phyloP scores from a whole-genome alignment of 1,140 invertebrate genomes.

The Drosophila littoralis region DNA sequence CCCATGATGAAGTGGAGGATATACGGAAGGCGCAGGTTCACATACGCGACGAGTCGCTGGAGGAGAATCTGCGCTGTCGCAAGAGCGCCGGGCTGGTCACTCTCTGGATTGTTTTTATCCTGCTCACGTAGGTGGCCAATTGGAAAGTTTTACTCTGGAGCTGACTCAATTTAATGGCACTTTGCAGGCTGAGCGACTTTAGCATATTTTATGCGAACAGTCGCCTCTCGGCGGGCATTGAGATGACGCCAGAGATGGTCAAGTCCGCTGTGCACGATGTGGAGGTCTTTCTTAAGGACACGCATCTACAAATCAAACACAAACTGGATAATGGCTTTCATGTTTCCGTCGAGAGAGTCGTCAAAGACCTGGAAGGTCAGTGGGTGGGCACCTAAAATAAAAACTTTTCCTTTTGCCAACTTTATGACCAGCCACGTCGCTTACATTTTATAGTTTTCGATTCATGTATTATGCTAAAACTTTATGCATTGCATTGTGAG shows the following conservation, averaged over 20 bases:
- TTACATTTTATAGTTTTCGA: conserved; percentile 61
- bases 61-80: conserved; percentile 73
- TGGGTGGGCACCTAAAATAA: conserved; percentile 39
- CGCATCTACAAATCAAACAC: conserved; percentile 86
- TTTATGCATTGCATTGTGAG: conserved; percentile 58
- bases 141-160: not conserved
- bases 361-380: conserved; percentile 88
- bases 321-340: conserved; percentile 87
- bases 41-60: conserved; percentile 72
- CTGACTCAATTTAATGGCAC: conserved; percentile 14
- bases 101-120: conserved; percentile 84
- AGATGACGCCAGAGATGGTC: conserved; percentile 85
- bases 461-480: conserved; percentile 64
- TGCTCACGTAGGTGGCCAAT: conserved; percentile 84
- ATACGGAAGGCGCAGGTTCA: conserved; percentile 69
- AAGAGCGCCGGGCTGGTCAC: conserved; percentile 76
- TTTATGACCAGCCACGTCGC: conserved; percentile 51
- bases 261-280: conserved; percentile 87
- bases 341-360: conserved; percentile 86
- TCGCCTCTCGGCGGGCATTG: conserved; percentile 85
- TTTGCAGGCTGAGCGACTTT: conserved; percentile 76
- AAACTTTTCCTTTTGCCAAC: conserved; percentile 57
- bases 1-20: conserved; percentile 63
- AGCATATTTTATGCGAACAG: conserved; percentile 87
- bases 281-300: conserved; percentile 86